phyloP scores from a whole-genome alignment of 2,113 vertebrate species.

The Megatriorchis doriae region DNA sequence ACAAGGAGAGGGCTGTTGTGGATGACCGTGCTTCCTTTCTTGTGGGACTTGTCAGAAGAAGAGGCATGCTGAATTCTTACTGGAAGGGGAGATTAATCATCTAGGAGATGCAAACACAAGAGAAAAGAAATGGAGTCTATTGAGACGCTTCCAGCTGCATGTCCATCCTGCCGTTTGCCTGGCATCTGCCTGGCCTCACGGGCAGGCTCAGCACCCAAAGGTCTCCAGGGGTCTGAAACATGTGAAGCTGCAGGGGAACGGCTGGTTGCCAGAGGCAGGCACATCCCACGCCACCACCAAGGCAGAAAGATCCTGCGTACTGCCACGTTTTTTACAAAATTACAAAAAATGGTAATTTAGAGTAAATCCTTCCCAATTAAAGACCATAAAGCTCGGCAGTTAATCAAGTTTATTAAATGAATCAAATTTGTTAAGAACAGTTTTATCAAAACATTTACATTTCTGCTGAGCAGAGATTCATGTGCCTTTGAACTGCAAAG shows the following conservation, averaged over 20 bases:
- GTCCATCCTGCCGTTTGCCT: background rate
- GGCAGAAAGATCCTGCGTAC: background rate
- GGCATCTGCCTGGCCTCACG: background rate
- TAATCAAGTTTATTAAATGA: constrained; percentile 45
- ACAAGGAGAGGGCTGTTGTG: background rate
- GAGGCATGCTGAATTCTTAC: background rate
- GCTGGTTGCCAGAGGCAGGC: background rate
- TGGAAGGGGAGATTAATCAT: background rate
- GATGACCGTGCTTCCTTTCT: background rate
- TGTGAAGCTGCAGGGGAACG: background rate
- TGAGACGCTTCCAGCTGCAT: background rate
- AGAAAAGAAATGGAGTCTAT: background rate
- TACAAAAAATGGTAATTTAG: background rate
- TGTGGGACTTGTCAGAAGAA: background rate
- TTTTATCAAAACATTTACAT: constrained; percentile 71
- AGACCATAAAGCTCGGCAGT: background rate
- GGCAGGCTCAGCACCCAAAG: background rate
- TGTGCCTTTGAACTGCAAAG: constrained; percentile 36
- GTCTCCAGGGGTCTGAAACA: background rate
- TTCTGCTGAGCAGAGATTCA: constrained; percentile 62
- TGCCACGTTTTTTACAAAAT: background rate
- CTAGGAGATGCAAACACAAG: background rate
- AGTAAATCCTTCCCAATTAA: background rate
- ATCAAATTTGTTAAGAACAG: constrained; percentile 42
- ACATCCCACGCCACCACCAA: background rate